Evolutionary conservation across 53 echinoderm and acorn worm genomes (phyloP), one percentile per base, ranked within the genome.

Genomic region (Arbacia lixula): DNA sequence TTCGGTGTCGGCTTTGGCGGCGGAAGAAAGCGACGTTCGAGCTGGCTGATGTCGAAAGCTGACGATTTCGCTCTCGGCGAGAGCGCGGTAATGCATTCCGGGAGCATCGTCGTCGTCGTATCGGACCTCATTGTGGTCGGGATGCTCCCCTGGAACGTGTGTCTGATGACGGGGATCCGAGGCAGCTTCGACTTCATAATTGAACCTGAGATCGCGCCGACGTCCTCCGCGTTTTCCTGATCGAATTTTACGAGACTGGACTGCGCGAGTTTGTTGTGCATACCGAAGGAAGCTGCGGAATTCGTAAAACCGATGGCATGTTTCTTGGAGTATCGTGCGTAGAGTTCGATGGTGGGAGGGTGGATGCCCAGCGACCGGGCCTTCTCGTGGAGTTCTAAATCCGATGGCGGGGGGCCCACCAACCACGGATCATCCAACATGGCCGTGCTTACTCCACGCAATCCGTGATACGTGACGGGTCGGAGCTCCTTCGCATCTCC

Each of bases 151-250:
- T 88, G 84, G 46, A 86, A 81, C 8, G 86, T 83, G 27, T 91
- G 91, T 43, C 85, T 91, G 69, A 91, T 91, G 29, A 68, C 66
- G 1, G 91, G 91, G 31, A 91, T 84, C 79, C 76, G 77, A 0
- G 87, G 87, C 53, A 90, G 42, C 39, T 67, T 90, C 12, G 81
- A 11, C 12, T 63, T 81, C 77, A 77, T 51, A 25, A 17, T 33
- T n/a, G 53, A 32, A 33, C n/a, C 49, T 29, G 53, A 30, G 33
- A 53, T 16, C 39, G 36, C 17, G 25, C 60, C 57, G 31, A 55
- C 36, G 19, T 42, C 35, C 3, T 42, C 35, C 3, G 20, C 21
- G 54, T 53, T 69, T 25, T 69, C n/a, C n/a, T n/a, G n/a, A n/a
- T n/a, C n/a, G n/a, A n/a, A n/a, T n/a, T n/a, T n/a, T n/a, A n/a